Base-by-base conservation (phyloP, 2,113 vertebrate genomes). In the Taurulus bubalis region DNA sequence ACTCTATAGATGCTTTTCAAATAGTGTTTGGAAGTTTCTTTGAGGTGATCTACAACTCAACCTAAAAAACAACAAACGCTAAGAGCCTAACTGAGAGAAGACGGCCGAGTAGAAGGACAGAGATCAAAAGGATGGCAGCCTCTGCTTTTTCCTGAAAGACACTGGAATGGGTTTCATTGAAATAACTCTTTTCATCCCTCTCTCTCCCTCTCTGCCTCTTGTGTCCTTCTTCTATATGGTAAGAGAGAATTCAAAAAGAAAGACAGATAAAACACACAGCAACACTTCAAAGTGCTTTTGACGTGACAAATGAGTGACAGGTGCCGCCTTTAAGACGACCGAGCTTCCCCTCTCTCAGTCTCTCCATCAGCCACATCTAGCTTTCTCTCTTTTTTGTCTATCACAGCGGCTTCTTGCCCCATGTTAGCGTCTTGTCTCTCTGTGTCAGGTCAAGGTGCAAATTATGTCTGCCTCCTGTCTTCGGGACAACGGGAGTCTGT, bases 221-320 rank as follows among this genome's bases (percentile, higher is more conserved):
- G 20, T 30, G 68, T 69, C 18, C 26, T 16, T 49, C 45, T 24
- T 69, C 28, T 60, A 38, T 22, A 58, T 14, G 1, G 3, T 28
- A 60, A 60, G n/a, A 30, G 24, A 68, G 8, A 53, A 72, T 34
- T 70, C 34, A 22, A 53, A 73, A 22, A 16, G 72, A 73, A 71
- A 15, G 69, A 64, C 77, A 62, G 53, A 72, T 26, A 22, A 75
- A 82, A 75, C 38, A 65, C 36, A 47, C 38, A 42, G 28, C 66
- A 51, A 55, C 18, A 32, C 65, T 80, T 45, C 22, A 78, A 83
- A 82, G 63, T 60, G 24, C 58, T 75, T 73, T 55, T 40, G 38
- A 80, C 18, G 8, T 75, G 80, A 90, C 72, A 81, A 70, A 68
- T 84, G 83, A 92, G 34, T 90, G 91, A 87, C 83, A 88, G 49